phyloP scores from a whole-genome alignment of 2,888 invertebrate species.

The Eupithecia abbreviata region DNA sequence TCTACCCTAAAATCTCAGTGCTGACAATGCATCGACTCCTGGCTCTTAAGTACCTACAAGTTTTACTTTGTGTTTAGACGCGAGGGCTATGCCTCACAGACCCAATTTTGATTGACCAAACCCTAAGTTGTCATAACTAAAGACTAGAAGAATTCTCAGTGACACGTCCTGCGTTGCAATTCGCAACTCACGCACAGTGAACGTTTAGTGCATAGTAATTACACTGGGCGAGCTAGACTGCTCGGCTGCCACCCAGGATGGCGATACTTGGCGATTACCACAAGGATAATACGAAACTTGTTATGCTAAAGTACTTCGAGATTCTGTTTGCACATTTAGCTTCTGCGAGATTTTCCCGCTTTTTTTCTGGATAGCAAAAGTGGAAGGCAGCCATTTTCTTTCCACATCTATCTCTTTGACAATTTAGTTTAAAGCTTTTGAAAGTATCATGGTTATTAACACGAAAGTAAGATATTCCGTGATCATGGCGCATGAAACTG shows the following conservation, averaged over 20 bases:
- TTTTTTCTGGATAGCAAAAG: background rate
- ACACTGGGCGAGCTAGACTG: conserved; percentile 63
- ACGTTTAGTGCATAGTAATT: conserved; percentile 57
- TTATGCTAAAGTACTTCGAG: background rate
- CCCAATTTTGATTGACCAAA: background rate
- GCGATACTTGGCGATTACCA: conserved; percentile 33
- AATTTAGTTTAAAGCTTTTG: background rate
- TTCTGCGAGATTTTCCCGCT: background rate
- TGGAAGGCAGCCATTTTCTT: background rate
- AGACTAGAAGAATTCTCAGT: background rate
- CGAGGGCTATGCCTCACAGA: too few relatives aligned
- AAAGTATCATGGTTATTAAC: too few relatives aligned
- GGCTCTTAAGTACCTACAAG: too few relatives aligned
- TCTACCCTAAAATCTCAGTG: too few relatives aligned
- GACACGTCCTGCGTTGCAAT: conserved; percentile 38
- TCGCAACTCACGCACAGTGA: conserved; percentile 50
- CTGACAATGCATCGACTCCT: too few relatives aligned
- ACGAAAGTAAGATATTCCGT: too few relatives aligned
- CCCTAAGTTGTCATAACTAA: background rate
- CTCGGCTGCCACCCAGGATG: conserved; percentile 67
- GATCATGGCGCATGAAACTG: too few relatives aligned
- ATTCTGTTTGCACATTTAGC: background rate
- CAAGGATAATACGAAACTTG: conserved; percentile 7
- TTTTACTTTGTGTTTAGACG: too few relatives aligned
- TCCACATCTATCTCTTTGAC: background rate